These are phyloP conservation scores for Plagodis pulveraria DNA, from an alignment of 2,888 invertebrate genomes.

Conservation along the genomic window DNA sequence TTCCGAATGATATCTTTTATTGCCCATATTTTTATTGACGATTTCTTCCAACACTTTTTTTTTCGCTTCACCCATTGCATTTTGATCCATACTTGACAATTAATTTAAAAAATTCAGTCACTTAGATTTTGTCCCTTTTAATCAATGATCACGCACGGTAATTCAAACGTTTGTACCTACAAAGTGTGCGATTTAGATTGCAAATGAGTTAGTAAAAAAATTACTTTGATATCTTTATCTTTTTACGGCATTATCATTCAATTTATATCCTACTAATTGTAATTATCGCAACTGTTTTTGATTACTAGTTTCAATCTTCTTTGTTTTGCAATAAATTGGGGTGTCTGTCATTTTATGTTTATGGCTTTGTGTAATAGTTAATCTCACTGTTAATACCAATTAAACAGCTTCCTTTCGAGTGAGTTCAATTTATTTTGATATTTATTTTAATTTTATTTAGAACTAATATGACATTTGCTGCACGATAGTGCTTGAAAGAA, in stretches of 20 bases:
- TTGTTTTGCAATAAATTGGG: conserved; percentile 22
- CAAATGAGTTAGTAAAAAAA: conserved; percentile 69
- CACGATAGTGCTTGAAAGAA: no score
- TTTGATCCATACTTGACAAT: conserved; percentile 9
- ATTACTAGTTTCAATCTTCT: conserved; percentile 34
- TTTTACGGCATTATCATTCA: conserved; percentile 44
- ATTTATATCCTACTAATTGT: conserved; percentile 48
- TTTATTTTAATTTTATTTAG: no score
- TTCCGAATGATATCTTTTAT: conserved; percentile 76
- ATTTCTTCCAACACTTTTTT: conserved; percentile 65
- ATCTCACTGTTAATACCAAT: no score
- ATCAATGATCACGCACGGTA: conserved; percentile 28
- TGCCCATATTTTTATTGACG: conserved; percentile 64
- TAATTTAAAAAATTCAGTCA: conserved; percentile 4
- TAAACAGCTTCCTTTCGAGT: no score
- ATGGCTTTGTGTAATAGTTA: not conserved
- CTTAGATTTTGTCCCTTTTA: conserved; percentile 6
- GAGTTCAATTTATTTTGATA: no score
- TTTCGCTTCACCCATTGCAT: conserved; percentile 51
- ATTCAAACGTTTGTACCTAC: conserved; percentile 35
- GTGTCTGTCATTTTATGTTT: conserved; percentile 1
- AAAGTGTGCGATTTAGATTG: conserved; percentile 63
- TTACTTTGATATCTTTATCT: conserved; percentile 63
- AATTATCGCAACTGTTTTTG: conserved; percentile 53
- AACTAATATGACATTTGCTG: no score